These are phyloP conservation scores for Rhynchonycteris naso DNA, from an alignment of 2,797 vertebrate species.

Conservation along the genomic window DNA sequence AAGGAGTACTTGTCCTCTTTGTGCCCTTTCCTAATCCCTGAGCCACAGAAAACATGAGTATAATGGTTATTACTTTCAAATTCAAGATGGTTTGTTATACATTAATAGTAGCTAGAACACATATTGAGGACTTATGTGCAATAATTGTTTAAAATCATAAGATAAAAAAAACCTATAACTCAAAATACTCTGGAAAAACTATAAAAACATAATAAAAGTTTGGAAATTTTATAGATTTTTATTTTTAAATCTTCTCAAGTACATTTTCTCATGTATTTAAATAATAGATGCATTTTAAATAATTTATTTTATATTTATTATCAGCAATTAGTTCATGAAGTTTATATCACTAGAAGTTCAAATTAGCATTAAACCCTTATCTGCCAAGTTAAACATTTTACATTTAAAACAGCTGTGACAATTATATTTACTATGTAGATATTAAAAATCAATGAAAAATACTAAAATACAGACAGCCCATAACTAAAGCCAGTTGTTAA, in stretches of 20 bases:
- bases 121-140: not conserved
- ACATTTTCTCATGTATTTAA: not conserved
- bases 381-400: slow-evolving; percentile 68
- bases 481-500: slow-evolving; percentile 76
- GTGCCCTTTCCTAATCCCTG: not conserved
- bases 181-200: not conserved
- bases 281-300: not conserved
- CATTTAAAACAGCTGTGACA: slow-evolving; percentile 59
- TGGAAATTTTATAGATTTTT: not conserved
- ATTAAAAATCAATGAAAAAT: slow-evolving; percentile 68
- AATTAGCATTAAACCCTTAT: slow-evolving; percentile 50
- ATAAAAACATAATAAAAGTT: not conserved
- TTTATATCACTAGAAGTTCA: slow-evolving; percentile 21
- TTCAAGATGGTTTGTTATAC: not conserved
- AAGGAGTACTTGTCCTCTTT: not conserved
- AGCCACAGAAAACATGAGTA: not conserved
- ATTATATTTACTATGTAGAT: slow-evolving; percentile 58
- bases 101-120: not conserved
- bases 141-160: slow-evolving; percentile 18
- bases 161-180: not conserved
- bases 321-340: slow-evolving; percentile 43
- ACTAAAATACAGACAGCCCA: slow-evolving; percentile 61
- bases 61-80: not conserved
- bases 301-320: slow-evolving; percentile 16
- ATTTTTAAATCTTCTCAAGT: slow-evolving; percentile 5